These are phyloP conservation scores for Pogonocichla stellata DNA, from an alignment of 2,113 vertebrate genomes.

Conservation along the genomic window DNA sequence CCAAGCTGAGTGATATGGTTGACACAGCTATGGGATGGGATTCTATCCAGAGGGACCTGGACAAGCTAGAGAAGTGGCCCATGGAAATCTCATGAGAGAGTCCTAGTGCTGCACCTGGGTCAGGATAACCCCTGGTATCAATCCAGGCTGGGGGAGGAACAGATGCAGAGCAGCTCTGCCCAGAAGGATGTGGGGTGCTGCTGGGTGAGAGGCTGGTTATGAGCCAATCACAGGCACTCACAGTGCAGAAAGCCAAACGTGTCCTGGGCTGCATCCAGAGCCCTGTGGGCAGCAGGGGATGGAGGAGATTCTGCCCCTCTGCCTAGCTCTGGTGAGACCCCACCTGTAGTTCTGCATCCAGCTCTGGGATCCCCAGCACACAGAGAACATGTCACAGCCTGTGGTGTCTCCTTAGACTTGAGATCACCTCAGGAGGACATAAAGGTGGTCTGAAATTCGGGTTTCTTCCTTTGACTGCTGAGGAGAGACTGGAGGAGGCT, in stretches of 20 bases:
- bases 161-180: too few relatives aligned
- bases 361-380: background rate
- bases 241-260: too few relatives aligned
- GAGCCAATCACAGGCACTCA: too few relatives aligned
- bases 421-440: too few relatives aligned
- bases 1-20: background rate
- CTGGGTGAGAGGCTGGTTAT: too few relatives aligned
- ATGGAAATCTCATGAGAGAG: background rate
- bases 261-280: too few relatives aligned
- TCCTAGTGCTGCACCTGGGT: background rate
- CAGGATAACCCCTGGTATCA: background rate
- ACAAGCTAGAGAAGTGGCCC: background rate
- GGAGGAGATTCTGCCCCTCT: background rate
- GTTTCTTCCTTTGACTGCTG: too few relatives aligned
- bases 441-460: too few relatives aligned
- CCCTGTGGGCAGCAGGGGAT: background rate
- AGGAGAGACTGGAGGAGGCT: too few relatives aligned
- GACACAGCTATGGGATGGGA: background rate
- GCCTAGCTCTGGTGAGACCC: background rate
- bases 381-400: background rate
- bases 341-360: background rate
- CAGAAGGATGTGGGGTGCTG: too few relatives aligned
- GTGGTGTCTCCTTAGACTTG: too few relatives aligned
- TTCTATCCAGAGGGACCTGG: background rate
- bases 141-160: background rate